A percentile compares a stretch with the other conserved stretches of the same genome.
These are phyloP conservation scores for Lypha dubia DNA, from an alignment of 2,888 invertebrate genomes.

Conservation along the genomic window DNA sequence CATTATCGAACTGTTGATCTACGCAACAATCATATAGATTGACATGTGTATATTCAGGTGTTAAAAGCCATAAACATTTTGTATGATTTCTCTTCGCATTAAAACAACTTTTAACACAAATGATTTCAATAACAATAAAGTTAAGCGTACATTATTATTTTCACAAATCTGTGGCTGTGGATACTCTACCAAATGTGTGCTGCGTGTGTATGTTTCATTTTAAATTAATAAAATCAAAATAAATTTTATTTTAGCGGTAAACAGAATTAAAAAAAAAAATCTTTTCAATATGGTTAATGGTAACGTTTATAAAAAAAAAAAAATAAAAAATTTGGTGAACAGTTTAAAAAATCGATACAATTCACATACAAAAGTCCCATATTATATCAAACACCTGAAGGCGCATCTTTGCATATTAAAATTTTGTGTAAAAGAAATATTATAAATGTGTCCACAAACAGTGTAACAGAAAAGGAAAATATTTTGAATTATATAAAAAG, in stretches of 20 bases:
- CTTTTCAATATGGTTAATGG: too few species aligned
- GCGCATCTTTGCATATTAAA: conserved; percentile 62
- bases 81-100: conserved; percentile 52
- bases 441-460: neutral
- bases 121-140: conserved; percentile 7
- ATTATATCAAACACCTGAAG: conserved; percentile 65
- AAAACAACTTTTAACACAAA: conserved; percentile 18
- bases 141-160: conserved; percentile 9
- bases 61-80: conserved; percentile 66
- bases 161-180: neutral
- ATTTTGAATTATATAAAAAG: too few species aligned
- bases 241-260: conserved; percentile 50
- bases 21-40: conserved; percentile 50
- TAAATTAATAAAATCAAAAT: conserved; percentile 45
- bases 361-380: conserved; percentile 57
- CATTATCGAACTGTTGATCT: conserved; percentile 47
- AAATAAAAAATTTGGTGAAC: conserved; percentile 28
- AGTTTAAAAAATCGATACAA: conserved; percentile 40
- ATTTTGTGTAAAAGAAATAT: conserved; percentile 40
- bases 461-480: neutral
- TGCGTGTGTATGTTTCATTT: neutral
- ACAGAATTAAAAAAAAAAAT: conserved; percentile 41
- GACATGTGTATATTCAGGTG: conserved; percentile 68
- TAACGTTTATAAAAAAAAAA: conserved; percentile 1
- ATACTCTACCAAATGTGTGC: too few species aligned